A percentile compares a stretch with the other conserved stretches of the same genome.
These are phyloP conservation scores for Antedon mediterranea DNA, from an alignment of 53 echinoderm and acorn worm genomes.

Conservation along the genomic window DNA sequence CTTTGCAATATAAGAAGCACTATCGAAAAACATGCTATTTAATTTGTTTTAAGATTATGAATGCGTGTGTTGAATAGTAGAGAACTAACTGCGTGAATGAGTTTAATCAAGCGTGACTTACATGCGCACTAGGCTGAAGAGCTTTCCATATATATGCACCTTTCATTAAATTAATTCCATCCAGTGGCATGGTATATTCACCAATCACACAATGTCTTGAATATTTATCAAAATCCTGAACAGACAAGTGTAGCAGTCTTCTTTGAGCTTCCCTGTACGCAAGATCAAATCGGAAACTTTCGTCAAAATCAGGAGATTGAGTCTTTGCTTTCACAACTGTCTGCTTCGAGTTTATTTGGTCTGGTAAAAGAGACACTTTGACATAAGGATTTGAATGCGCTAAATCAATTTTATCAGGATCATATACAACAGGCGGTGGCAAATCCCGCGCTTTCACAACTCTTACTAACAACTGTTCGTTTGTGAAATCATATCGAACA, in stretches of 20 bases:
- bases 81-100: not conserved
- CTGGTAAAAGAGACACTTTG: conserved; percentile 88
- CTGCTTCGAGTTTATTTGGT: conserved; percentile 88
- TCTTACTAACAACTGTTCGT: conserved; percentile 58
- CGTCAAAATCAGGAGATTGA: conserved; percentile 88
- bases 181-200: conserved; percentile 66
- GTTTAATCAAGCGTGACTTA: conserved; percentile 23
- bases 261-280: conserved; percentile 79
- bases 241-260: conserved; percentile 61
- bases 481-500: conserved; percentile 64
- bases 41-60: not conserved
- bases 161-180: conserved; percentile 69
- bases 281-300: conserved; percentile 77
- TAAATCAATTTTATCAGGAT: conserved; percentile 65
- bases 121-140: conserved; percentile 83
- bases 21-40: not conserved
- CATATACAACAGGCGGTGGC: conserved; percentile 85
- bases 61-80: not conserved
- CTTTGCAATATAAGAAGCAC: too few species aligned
- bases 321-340: conserved; percentile 89
- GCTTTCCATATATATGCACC: conserved; percentile 95
- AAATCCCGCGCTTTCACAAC: conserved; percentile 75
- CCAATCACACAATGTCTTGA: conserved; percentile 97
- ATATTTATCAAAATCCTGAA: conserved; percentile 97
- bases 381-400: conserved; percentile 98